phyloP scores from a whole-genome alignment of 2,888 invertebrate genomes.

The Andrena haemorrhoa region DNA sequence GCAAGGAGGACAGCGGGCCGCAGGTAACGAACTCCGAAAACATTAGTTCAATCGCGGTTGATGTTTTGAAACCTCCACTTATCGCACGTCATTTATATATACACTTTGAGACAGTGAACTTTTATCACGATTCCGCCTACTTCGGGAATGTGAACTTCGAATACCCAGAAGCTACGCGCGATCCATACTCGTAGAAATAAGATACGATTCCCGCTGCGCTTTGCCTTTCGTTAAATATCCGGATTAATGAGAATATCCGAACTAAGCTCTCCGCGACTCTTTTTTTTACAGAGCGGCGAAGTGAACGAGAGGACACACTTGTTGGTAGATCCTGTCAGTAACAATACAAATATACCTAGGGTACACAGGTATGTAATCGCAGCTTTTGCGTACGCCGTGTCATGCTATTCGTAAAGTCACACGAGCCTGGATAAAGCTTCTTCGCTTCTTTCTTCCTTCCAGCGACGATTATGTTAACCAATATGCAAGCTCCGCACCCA shows the following conservation, averaged over 20 bases:
- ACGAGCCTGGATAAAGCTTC: slow-evolving; percentile 24
- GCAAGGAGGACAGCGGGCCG: slow-evolving; percentile 89
- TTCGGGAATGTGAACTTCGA: background rate
- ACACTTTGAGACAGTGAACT: slow-evolving; percentile 2
- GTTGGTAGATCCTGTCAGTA: slow-evolving; percentile 91
- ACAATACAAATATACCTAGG: slow-evolving; percentile 90
- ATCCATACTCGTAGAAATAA: background rate
- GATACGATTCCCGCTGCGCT: background rate
- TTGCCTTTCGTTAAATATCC: background rate
- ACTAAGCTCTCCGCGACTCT: background rate
- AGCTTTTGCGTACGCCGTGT: background rate
- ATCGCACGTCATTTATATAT: slow-evolving; percentile 47
- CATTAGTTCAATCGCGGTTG: slow-evolving; percentile 18
- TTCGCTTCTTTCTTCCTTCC: slow-evolving; percentile 55
- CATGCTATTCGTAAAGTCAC: background rate
- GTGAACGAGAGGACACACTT: slow-evolving; percentile 92
- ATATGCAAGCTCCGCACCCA: slow-evolving; percentile 88
- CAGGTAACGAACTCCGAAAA: slow-evolving; percentile 86
- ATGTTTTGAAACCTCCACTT: slow-evolving; percentile 49
- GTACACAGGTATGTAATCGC: slow-evolving; percentile 87
- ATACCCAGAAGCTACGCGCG: background rate
- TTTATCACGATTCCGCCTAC: slow-evolving; percentile 42
- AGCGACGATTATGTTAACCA: slow-evolving; percentile 89
- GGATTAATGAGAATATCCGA: background rate
- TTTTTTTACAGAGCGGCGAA: slow-evolving; percentile 86